These are phyloP conservation scores for Aleiodes alternator DNA, from an alignment of 2,888 invertebrate genomes.

Conservation along the genomic window DNA sequence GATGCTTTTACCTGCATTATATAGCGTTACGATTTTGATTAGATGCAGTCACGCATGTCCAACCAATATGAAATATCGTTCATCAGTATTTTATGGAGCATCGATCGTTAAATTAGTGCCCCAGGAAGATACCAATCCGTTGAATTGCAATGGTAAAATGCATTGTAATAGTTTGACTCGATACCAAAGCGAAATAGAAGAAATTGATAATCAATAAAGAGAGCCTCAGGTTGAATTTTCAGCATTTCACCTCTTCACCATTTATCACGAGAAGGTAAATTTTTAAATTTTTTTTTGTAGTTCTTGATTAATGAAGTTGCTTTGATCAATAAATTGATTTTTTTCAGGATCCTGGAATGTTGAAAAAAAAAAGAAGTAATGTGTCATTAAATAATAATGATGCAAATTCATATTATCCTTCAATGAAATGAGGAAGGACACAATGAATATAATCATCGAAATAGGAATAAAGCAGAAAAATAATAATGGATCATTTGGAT, in stretches of 20 bases:
- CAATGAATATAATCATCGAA: not conserved
- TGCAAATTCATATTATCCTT: too few relatives aligned
- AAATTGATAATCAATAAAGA: slow-evolving; percentile 38
- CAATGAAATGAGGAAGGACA: not conserved
- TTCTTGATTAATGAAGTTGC: not conserved
- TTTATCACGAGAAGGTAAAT: not conserved
- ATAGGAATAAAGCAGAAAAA: slow-evolving; percentile 13
- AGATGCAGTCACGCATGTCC: slow-evolving; percentile 13
- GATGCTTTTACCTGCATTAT: too few relatives aligned
- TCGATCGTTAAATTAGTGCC: slow-evolving; percentile 35
- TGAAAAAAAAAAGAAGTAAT: not conserved
- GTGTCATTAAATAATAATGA: not conserved
- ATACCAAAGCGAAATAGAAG: not conserved
- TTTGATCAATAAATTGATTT: not conserved
- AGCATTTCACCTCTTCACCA: not conserved
- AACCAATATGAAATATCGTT: not conserved
- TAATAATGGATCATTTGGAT: slow-evolving; percentile 17
- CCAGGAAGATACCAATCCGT: not conserved
- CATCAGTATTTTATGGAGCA: slow-evolving; percentile 33
- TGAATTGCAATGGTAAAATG: slow-evolving; percentile 23
- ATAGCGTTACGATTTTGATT: not conserved
- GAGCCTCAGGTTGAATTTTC: not conserved
- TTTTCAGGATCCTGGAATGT: not conserved
- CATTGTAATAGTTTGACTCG: slow-evolving; percentile 5
- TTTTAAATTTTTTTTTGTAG: not conserved